Evolutionary conservation across 2,113 vertebrate genomes (phyloP).

Genomic region (Dromiciops gliroides): DNA sequence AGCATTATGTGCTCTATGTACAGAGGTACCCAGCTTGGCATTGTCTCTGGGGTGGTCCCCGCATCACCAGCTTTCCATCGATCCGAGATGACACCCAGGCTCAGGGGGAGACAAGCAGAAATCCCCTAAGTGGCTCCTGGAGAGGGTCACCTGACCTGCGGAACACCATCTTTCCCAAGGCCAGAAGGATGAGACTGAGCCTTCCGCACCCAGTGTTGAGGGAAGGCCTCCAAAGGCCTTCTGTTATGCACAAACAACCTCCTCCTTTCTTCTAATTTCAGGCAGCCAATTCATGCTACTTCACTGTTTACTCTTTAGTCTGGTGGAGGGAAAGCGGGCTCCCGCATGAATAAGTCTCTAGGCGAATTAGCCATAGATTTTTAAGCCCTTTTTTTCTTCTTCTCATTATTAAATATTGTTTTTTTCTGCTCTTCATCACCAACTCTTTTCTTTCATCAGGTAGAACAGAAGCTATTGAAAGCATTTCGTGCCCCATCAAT

Average conservation of each 20-base stretch:
- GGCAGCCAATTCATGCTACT: neutral
- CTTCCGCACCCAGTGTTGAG: neutral
- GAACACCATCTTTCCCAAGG: neutral
- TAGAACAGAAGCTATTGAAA: constrained; percentile 54
- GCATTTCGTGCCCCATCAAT: constrained; percentile 13
- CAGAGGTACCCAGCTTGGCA: neutral
- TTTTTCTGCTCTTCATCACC: constrained; percentile 71
- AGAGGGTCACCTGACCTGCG: neutral
- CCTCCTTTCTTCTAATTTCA: neutral
- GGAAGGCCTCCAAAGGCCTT: neutral
- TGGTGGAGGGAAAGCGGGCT: neutral
- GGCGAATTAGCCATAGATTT: constrained; percentile 67
- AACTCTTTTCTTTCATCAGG: constrained; percentile 60
- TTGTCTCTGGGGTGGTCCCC: neutral
- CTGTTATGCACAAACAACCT: neutral
- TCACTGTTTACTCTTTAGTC: constrained; percentile 46
- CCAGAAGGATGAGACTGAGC: neutral
- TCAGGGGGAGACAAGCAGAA: neutral
- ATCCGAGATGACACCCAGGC: neutral
- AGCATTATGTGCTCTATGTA: neutral
- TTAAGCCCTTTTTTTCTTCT: constrained; percentile 71
- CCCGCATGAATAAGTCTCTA: constrained; percentile 63
- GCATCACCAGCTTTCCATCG: neutral
- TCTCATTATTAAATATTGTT: constrained; percentile 73
- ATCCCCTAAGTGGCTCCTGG: neutral